phyloP scores from a whole-genome alignment of 2,113 vertebrate genomes.

The Orientallactaga bullata region DNA sequence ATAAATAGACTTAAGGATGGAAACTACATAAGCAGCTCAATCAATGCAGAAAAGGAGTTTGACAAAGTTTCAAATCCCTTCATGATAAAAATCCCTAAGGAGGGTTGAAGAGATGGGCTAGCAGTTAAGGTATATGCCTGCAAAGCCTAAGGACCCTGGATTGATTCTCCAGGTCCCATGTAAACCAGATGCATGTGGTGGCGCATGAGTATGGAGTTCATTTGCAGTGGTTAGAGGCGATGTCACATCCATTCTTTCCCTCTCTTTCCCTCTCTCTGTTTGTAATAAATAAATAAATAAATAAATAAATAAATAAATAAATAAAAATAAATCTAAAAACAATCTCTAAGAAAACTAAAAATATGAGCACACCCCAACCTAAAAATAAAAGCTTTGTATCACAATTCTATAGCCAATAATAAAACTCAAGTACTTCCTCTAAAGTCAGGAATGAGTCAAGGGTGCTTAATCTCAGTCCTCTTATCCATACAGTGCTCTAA shows the following conservation, averaged over 20 bases:
- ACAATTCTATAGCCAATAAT: background rate
- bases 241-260: no score
- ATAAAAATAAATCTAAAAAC: no score
- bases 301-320: no score
- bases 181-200: no score
- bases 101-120: no score
- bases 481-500: background rate
- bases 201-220: no score
- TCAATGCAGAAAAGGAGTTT: background rate
- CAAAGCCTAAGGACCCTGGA: no score
- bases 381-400: background rate
- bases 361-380: background rate
- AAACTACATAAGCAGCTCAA: background rate
- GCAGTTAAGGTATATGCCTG: no score
- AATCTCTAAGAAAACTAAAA: background rate
- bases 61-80: background rate
- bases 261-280: no score
- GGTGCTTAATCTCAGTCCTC: background rate
- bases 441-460: background rate
- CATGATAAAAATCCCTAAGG: background rate
- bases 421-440: background rate
- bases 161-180: no score
- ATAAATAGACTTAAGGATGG: background rate
- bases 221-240: no score
- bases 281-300: no score